These are phyloP conservation scores for Orthosia gracilis DNA, from an alignment of 2,888 invertebrate species.

Conservation along the genomic window DNA sequence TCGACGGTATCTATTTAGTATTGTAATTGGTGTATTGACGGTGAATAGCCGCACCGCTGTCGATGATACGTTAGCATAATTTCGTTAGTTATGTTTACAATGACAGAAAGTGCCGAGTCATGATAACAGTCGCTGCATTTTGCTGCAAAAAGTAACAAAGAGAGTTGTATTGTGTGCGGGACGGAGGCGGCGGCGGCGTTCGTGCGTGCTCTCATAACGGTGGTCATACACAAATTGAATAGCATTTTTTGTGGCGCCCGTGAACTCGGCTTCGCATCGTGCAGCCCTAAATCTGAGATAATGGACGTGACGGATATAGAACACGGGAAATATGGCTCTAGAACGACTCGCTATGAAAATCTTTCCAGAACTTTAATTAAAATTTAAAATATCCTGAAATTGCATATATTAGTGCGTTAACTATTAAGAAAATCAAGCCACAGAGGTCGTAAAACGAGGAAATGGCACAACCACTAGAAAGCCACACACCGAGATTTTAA, in stretches of 20 bases:
- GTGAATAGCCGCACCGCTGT: constrained; percentile 78
- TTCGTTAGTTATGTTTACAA: constrained; percentile 85
- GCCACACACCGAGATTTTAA: constrained; percentile 50
- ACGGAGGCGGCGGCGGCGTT: constrained; percentile 73
- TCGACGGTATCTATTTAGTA: constrained; percentile 72
- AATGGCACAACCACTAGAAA: constrained; percentile 45
- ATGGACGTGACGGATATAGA: constrained; percentile 79
- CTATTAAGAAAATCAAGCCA: constrained; percentile 37
- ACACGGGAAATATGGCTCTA: constrained; percentile 62
- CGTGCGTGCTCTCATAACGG: constrained; percentile 88
- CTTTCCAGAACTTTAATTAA: neutral
- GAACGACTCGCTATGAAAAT: constrained; percentile 21
- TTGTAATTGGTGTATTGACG: constrained; percentile 80
- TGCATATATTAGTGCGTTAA: constrained; percentile 13
- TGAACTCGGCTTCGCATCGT: constrained; percentile 78
- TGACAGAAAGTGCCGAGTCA: constrained; percentile 83
- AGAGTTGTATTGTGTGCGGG: constrained; percentile 70
- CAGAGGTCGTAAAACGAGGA: constrained; percentile 40
- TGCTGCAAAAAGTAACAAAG: constrained; percentile 85
- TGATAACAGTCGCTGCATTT: constrained; percentile 82
- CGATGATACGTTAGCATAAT: constrained; percentile 82
- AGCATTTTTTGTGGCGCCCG: constrained; percentile 81
- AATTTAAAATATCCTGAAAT: constrained; percentile 13
- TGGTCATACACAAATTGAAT: constrained; percentile 85
- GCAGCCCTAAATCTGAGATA: constrained; percentile 82